A percentile compares a stretch with the other conserved stretches of the same genome.
These are phyloP conservation scores for Eumeta japonica DNA, from an alignment of 1,140 invertebrate genomes.

Conservation along the genomic window DNA sequence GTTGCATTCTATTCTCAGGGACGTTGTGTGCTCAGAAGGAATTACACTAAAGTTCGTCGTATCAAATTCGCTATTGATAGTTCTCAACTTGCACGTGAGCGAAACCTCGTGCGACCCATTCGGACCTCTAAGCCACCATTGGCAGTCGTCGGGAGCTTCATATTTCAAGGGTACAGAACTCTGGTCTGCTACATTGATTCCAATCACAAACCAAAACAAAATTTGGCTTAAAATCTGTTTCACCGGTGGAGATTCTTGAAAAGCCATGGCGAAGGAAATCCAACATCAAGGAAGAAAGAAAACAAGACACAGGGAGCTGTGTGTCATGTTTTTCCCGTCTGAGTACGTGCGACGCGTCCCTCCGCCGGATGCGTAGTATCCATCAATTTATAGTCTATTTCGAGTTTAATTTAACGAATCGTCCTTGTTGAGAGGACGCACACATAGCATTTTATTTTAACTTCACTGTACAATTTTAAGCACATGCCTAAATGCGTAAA, in stretches of 20 bases:
- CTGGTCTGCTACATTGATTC: constrained; percentile 48
- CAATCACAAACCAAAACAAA: constrained; percentile 47
- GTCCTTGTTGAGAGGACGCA: constrained; percentile 31
- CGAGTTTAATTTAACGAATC: constrained; percentile 34
- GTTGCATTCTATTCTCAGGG: constrained; percentile 75
- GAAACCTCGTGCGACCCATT: constrained; percentile 67
- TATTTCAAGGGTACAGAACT: constrained; percentile 64
- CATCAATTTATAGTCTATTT: constrained; percentile 52
- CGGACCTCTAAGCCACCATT: constrained; percentile 66
- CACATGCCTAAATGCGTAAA: constrained; percentile 27
- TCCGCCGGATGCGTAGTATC: constrained; percentile 49
- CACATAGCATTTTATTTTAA: too few species aligned
- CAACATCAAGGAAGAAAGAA: constrained; percentile 53
- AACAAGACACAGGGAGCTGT: constrained; percentile 46
- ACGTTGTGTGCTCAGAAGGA: constrained; percentile 78
- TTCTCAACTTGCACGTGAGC: constrained; percentile 75
- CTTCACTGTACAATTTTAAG: too few species aligned
- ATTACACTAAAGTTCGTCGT: constrained; percentile 86
- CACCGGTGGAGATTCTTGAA: constrained; percentile 24
- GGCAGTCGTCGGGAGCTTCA: constrained; percentile 81
- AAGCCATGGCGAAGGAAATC: constrained; percentile 47
- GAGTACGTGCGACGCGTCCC: constrained; percentile 44
- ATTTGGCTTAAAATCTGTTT: constrained; percentile 35
- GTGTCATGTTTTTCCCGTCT: constrained; percentile 57
- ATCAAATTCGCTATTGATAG: constrained; percentile 79